Conservation (phyloP, 2,888 invertebrate species). For the Eupithecia abbreviata region DNA sequence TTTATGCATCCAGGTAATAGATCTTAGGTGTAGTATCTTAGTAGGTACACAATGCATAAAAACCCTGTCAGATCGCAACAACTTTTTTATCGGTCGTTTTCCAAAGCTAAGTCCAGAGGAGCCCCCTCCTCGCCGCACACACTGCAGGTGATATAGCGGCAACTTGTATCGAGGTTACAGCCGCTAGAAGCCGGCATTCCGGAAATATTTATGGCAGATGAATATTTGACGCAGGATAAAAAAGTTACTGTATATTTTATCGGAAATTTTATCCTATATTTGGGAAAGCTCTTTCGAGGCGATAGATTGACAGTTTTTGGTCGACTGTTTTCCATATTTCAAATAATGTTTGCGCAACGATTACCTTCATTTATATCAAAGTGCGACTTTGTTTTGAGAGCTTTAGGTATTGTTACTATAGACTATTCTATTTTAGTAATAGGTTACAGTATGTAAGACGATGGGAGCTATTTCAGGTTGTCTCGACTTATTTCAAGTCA, state of each 20-base stretch:
- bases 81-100: not conserved
- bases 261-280: not conserved
- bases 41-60: no score
- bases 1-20: no score
- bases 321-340: not conserved
- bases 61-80: no score
- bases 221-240: constrained; percentile 8
- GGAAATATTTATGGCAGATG: constrained; percentile 13
- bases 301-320: constrained; percentile 3
- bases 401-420: no score
- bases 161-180: constrained; percentile 14
- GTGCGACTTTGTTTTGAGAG: no score
- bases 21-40: no score
- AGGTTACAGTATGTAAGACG: no score
- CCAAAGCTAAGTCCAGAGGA: not conserved
- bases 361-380: not conserved
- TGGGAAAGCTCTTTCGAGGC: not conserved
- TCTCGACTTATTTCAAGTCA: no score
- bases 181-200: not conserved
- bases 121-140: not conserved
- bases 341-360: not conserved
- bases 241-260: not conserved
- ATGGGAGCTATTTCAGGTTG: no score
- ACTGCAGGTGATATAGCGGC: constrained; percentile 12
- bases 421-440: no score